phyloP scores from a whole-genome alignment of 2,113 vertebrate species.

The Xerus inauris region DNA sequence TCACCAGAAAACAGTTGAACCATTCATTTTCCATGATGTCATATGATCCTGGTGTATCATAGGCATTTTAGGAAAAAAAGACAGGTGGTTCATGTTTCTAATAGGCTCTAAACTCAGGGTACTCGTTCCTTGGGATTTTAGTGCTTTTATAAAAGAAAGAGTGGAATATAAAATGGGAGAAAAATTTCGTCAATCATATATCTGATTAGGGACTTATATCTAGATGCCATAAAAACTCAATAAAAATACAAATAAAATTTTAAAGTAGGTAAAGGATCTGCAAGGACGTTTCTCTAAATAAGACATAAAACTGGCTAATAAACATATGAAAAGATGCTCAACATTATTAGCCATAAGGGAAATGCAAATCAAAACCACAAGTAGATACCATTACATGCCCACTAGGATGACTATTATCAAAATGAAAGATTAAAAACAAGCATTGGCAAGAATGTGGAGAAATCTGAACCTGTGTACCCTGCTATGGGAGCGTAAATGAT shows the following conservation, averaged over 20 bases:
- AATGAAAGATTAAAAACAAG: not conserved
- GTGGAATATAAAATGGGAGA: not conserved
- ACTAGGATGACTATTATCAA: not conserved
- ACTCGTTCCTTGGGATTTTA: not conserved
- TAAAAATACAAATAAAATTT: not conserved
- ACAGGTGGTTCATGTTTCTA: constrained; percentile 4
- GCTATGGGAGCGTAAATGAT: not conserved
- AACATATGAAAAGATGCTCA: not conserved
- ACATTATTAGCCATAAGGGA: not conserved
- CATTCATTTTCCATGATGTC: not conserved
- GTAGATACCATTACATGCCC: not conserved
- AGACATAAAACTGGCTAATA: not conserved
- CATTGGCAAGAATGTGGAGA: not conserved
- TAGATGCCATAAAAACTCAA: not conserved
- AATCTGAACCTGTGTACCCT: not conserved
- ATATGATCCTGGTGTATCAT: not conserved
- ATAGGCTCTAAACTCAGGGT: not conserved
- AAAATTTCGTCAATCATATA: not conserved
- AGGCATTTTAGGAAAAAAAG: constrained; percentile 23
- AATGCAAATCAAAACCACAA: not conserved
- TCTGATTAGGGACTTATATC: not conserved
- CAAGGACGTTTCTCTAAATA: not conserved
- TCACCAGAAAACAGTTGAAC: not conserved
- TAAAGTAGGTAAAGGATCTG: constrained; percentile 1
- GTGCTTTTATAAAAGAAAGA: not conserved